Conservation (phyloP, 2,888 invertebrate genomes). For the Phanerotoma sp. region DNA sequence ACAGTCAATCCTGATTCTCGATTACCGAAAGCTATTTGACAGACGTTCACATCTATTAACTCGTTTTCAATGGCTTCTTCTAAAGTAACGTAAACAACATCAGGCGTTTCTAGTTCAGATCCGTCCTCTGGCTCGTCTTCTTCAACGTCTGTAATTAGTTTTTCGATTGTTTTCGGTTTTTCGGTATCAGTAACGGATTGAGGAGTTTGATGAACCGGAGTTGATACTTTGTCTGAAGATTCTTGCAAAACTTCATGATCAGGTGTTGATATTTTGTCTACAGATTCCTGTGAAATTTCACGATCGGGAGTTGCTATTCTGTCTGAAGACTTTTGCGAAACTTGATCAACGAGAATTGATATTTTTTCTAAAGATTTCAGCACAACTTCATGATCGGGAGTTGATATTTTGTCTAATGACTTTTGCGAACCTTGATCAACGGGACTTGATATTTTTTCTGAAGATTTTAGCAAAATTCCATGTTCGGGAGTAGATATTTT, state of each 20-base stretch:
- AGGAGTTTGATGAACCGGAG: not conserved
- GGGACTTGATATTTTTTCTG: not conserved
- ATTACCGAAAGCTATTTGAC: constrained; percentile 65
- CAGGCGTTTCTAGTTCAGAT: not conserved
- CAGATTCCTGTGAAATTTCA: too few relatives aligned
- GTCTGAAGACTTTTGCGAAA: too few relatives aligned
- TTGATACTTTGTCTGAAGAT: not conserved
- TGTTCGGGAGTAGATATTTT: not conserved
- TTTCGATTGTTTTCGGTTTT: too few relatives aligned
- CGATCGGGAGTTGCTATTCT: not conserved
- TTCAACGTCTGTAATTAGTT: too few relatives aligned
- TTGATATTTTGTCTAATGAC: not conserved
- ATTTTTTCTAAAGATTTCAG: not conserved
- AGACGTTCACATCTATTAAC: constrained; percentile 68
- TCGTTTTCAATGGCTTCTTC: constrained; percentile 62
- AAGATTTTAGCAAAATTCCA: too few relatives aligned
- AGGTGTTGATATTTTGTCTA: too few relatives aligned
- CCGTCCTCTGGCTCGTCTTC: too few relatives aligned
- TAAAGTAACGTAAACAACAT: constrained; percentile 30
- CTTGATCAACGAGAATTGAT: not conserved
- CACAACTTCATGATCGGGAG: not conserved
- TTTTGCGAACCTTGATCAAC: too few relatives aligned
- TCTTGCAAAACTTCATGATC: not conserved
- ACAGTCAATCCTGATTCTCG: constrained; percentile 60
- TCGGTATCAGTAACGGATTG: not conserved